A percentile compares a stretch with the other conserved stretches of the same genome.
phyloP scores from a whole-genome alignment of 2,113 vertebrate species.

The Crotophaga sulcirostris region DNA sequence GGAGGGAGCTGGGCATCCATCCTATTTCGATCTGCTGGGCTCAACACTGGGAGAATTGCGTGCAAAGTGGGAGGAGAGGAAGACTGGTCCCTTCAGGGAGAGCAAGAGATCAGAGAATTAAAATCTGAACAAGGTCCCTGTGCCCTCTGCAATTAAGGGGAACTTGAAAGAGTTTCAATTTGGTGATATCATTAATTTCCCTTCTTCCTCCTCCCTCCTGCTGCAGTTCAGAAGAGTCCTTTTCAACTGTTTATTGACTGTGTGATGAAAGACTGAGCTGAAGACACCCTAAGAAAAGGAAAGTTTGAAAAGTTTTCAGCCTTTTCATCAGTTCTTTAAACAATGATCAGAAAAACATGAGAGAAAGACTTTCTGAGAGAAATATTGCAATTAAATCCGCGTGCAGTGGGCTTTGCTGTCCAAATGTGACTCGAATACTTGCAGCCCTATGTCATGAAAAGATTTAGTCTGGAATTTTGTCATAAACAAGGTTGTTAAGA shows the following conservation, averaged over 20 bases:
- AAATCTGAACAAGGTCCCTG: background rate
- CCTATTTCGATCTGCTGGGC: fast-evolving
- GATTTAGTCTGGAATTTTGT: background rate
- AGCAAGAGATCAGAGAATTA: background rate
- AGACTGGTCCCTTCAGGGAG: background rate
- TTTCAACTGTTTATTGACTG: constrained; percentile 28
- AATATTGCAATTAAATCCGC: background rate
- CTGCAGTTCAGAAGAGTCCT: constrained; percentile 41
- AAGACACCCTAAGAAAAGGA: constrained; percentile 23
- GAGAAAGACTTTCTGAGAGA: background rate
- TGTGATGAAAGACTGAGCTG: constrained; percentile 32
- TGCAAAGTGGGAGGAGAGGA: background rate
- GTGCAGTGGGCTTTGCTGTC: background rate
- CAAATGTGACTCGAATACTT: constrained; percentile 19
- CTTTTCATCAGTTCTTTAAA: constrained; percentile 63
- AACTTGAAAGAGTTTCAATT: constrained; percentile 46
- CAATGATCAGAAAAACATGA: constrained; percentile 44
- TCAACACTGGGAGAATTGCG: fast-evolving
- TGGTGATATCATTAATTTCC: constrained; percentile 48
- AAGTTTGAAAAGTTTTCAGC: constrained; percentile 50
- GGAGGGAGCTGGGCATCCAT: fast-evolving
- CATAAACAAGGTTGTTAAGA: background rate
- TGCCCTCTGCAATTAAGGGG: constrained; percentile 51
- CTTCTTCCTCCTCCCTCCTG: background rate
- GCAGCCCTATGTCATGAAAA: background rate